Base-by-base conservation (phyloP, 2,797 vertebrate species). In the Hylomyscus alleni region DNA sequence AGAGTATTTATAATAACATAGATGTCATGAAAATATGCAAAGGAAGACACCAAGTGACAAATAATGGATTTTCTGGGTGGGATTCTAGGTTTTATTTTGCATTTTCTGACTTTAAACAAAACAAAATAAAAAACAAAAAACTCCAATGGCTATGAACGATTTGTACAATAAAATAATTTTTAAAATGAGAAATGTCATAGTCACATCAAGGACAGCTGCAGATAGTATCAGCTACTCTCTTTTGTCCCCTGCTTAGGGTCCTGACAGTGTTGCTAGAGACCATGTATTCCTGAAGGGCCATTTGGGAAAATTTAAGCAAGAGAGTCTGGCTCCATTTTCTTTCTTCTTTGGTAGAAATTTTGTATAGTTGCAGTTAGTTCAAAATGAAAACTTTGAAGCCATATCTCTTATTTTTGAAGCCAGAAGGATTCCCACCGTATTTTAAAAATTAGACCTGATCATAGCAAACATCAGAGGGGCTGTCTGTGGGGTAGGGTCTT, bases 361-460 rank as follows among this genome's bases (percentile, higher is more conserved):
- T 76, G 29, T 89, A 20, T 60, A 20, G 37, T 1, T 58, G 75
- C 78, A 92, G 58, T 89, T 82, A 82, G 47, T 34, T 84, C 40
- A 54, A 37, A 83, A 87, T 87, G 62, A 84, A 89, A 94, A 87
- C 87, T 87, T 50, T 83, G 78, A 73, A 92, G 67, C 47, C 56
- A 69, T 54, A 91, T 83, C 29, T 34, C 84, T 22, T 29, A 60
- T 4, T 83, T 29, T 11, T 60, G 87, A 76, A 75, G 29, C 29
- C 67, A 60, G 72, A 76, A 31, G 0, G n/a, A 47, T 50, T 85
- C 72, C 47, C 47, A n/a, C 3, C 12, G 15, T 56, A 54, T 72
- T 73, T 10, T 24, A 1, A 5, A 54, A 89, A 89, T 73, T 0
- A 7, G 72, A 92, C 73, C 29, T 50, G 52, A 76, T 29, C 2